A percentile compares a stretch with the other conserved stretches of the same genome.
Evolutionary conservation across 2,113 vertebrate species (phyloP).

Genomic region (Elanoides forficatus): DNA sequence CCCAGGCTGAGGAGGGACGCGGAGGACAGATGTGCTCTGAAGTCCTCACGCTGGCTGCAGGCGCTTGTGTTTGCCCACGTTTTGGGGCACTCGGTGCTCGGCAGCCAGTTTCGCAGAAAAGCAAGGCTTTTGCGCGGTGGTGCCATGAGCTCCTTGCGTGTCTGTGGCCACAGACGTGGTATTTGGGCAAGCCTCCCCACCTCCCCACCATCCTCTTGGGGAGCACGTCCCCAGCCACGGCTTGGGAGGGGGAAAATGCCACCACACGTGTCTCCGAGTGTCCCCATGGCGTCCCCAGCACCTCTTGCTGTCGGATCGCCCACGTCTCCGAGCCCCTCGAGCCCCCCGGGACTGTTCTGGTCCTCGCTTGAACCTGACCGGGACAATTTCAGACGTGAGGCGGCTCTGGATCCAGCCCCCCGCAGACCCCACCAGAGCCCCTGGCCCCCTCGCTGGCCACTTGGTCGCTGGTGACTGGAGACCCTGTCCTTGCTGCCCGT

Average conservation of each 20-base stretch:
- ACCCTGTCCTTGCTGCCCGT: neutral
- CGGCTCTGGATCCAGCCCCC: rapidly evolving
- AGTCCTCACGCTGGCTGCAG: rapidly evolving
- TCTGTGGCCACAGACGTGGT: rapidly evolving
- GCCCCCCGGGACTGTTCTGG: too few species aligned
- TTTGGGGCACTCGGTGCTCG: too few species aligned
- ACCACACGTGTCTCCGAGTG: neutral
- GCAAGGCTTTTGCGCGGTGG: too few species aligned
- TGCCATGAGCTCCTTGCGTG: neutral
- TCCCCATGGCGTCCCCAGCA: neutral
- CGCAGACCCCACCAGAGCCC: too few species aligned
- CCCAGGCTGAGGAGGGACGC: rapidly evolving
- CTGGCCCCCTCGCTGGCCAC: too few species aligned
- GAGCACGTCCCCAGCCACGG: rapidly evolving
- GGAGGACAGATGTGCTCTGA: neutral
- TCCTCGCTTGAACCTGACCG: neutral
- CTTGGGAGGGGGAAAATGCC: neutral
- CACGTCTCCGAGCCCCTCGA: neutral
- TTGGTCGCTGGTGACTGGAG: neutral
- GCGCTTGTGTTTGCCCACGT: neutral
- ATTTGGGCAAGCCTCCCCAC: too few species aligned
- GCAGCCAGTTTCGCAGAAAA: too few species aligned
- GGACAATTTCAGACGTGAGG: neutral
- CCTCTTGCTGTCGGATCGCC: too few species aligned
- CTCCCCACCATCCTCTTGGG: rapidly evolving